Conservation (phyloP, 1,140 invertebrate species). For the Nasonia vitripennis region DNA sequence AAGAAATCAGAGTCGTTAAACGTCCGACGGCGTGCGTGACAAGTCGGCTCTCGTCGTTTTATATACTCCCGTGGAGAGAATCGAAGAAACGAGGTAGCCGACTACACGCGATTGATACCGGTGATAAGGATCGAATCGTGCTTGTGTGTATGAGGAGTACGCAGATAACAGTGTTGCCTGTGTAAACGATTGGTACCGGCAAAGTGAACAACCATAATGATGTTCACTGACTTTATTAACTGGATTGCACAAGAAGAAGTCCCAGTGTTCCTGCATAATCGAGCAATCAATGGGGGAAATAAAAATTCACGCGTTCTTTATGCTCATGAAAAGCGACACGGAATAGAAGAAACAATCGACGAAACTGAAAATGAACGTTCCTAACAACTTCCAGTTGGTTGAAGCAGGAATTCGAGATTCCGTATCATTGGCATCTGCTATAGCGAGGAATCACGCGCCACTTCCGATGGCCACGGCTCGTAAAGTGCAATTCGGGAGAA, state of each 20-base stretch:
- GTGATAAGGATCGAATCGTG: neutral
- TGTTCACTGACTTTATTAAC: no score
- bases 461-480: conserved; percentile 56
- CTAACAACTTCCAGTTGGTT: neutral
- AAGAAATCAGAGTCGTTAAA: conserved; percentile 46
- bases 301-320: no score
- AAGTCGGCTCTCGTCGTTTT: neutral
- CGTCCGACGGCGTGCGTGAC: conserved; percentile 9
- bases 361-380: neutral
- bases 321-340: neutral
- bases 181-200: no score
- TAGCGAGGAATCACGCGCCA: conserved; percentile 52
- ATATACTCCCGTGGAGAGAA: neutral
- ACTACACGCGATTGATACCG: neutral
- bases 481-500: conserved; percentile 51
- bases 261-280: no score
- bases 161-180: no score
- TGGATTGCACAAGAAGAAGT: no score
- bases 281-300: no score
- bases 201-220: no score
- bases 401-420: conserved; percentile 19
- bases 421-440: conserved; percentile 13
- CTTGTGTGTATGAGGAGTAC: no score
- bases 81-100: neutral
- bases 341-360: neutral